Conservation (phyloP, 2,888 invertebrate species). For the Sphaeridia pumilis region DNA sequence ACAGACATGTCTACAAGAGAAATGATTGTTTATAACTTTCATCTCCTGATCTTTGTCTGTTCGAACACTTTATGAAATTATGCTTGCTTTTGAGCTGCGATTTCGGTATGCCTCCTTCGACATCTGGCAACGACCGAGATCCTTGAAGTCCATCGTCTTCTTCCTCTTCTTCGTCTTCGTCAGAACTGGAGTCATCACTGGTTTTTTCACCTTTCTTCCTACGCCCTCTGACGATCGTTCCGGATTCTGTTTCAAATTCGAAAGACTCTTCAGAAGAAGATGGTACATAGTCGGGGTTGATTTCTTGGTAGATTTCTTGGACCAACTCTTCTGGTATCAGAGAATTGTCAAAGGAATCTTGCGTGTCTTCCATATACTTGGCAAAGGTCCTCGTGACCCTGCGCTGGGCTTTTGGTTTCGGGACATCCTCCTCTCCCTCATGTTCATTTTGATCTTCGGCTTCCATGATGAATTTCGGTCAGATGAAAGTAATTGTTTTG, state of each 20-base stretch:
- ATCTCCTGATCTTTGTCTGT: neutral
- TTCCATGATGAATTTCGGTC: no score
- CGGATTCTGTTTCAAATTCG: constrained; percentile 8
- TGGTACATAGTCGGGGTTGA: neutral
- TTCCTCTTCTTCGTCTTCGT: constrained; percentile 4
- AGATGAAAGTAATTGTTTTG: no score
- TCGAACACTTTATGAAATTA: neutral
- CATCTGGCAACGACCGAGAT: constrained; percentile 8
- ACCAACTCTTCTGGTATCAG: constrained; percentile 4
- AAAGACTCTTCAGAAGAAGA: constrained; percentile 12
- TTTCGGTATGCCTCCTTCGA: constrained; percentile 12
- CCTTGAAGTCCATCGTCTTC: constrained; percentile 6
- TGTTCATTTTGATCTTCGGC: no score
- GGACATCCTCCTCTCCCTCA: no score
- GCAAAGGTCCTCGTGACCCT: no score
- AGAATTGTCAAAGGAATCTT: constrained; percentile 4
- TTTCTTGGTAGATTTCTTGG: constrained; percentile 4
- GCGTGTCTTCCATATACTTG: neutral
- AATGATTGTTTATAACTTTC: neutral
- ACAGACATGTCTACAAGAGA: constrained; percentile 8
- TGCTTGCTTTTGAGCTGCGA: neutral
- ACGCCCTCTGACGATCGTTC: neutral
- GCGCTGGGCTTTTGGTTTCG: no score
- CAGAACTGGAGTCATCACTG: neutral
- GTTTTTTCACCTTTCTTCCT: constrained; percentile 7